A percentile compares a stretch with the other conserved stretches of the same genome.
phyloP scores from a whole-genome alignment of 2,888 invertebrate species.

The Cheilosia vulpina region DNA sequence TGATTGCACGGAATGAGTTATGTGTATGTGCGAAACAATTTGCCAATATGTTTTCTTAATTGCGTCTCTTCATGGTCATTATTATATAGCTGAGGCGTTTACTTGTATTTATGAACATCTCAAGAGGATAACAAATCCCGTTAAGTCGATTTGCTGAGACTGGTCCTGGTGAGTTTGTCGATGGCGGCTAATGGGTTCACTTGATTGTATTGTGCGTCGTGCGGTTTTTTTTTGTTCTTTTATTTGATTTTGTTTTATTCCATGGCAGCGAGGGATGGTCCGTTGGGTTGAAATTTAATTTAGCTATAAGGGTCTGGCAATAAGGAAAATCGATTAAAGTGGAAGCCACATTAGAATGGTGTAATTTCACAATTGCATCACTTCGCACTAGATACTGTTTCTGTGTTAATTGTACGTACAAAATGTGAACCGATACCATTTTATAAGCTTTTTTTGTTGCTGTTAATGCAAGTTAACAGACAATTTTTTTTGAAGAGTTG shows the following conservation, averaged over 20 bases:
- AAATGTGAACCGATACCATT: too few species aligned
- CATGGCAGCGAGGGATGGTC: conserved; percentile 13
- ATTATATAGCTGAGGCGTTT: conserved; percentile 51
- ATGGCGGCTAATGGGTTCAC: conserved; percentile 36
- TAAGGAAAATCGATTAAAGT: not conserved
- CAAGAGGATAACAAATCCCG: conserved; percentile 37
- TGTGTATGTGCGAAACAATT: conserved; percentile 66
- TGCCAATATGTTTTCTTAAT: conserved; percentile 74
- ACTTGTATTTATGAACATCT: conserved; percentile 52
- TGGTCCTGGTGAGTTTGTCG: conserved; percentile 6
- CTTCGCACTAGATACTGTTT: too few species aligned
- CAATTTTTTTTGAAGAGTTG: too few species aligned
- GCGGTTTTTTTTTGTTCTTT: not conserved
- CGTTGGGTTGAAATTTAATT: conserved; percentile 27
- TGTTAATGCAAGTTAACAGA: too few species aligned
- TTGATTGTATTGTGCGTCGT: conserved; percentile 51
- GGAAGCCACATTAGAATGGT: not conserved
- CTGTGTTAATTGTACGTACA: too few species aligned
- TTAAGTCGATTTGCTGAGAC: conserved; percentile 18
- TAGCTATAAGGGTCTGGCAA: not conserved
- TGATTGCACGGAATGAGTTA: conserved; percentile 70
- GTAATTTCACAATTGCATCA: not conserved
- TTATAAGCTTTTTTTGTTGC: too few species aligned
- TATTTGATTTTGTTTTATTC: conserved; percentile 49
- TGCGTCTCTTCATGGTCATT: conserved; percentile 71